Base-by-base conservation (phyloP, 2,888 invertebrate genomes). In the Psylliodes chrysocephalus region DNA sequence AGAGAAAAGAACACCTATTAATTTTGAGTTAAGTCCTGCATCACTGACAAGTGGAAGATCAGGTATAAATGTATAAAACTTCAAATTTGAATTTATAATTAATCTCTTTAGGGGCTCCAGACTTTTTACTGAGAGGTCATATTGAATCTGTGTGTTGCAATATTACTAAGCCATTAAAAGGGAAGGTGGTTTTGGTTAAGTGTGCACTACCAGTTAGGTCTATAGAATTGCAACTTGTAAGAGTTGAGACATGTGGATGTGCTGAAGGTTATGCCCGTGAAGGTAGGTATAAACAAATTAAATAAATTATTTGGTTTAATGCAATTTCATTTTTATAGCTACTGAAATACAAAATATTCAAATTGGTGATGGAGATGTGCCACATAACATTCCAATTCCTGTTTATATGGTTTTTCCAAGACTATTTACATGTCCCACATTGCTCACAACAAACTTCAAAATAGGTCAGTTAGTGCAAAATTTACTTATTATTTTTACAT, bases 281-380 rank as follows among this genome's bases (percentile, higher is more conserved):
- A 83, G 93, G 95, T 94, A 80, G n/a, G n/a, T n/a, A n/a, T n/a
- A n/a, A n/a, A n/a, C n/a, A n/a, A n/a, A n/a, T n/a, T 18, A 28
- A 40, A 64, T 47, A 22, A n/a, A n/a, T n/a, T n/a, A n/a, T n/a
- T n/a, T n/a, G n/a, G n/a, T 63, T 52, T 64, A 69, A 53, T 71
- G 96, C 95, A 35, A 14, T 35, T 5, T 35, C 10, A 10, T 2
- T 33, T 5, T 81, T 82, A 60, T 80, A 94, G 96, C 96, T 14
- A 98, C 97, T 6, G 98, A 98, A 87, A 95, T 98, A 73, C 98
- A 98, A 86, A 98, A 96, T 81, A 96, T 98, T 79, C 98, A 98
- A 86, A 91, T 98, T 67, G 96, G 94, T 0, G 95, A 94, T 78
- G 98, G 98, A 25, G 95, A 97, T 84, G 90, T 95, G 55, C 86